Evolutionary conservation across 30 jellyfish, hydroid and myxozoan genomes (phyloP).

Genomic region (Nemopilema nomurai): DNA sequence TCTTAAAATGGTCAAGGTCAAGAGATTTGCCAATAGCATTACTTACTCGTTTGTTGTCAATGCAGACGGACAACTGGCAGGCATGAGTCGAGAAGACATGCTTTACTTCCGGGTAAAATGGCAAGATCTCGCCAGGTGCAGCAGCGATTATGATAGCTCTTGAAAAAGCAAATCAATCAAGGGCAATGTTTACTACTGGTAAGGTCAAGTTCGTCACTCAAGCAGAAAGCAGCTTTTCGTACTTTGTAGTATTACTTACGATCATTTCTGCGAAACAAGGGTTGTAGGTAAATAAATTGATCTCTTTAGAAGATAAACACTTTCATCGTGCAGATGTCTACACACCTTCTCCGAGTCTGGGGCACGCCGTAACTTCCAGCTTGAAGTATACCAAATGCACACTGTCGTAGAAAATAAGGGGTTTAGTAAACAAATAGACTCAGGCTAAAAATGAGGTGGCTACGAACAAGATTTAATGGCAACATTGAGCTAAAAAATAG

Average conservation of each 20-base stretch:
- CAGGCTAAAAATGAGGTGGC: too few species aligned
- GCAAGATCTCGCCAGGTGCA: constrained; percentile 94
- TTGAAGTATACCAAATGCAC: constrained; percentile 91
- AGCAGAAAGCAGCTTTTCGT: too few species aligned
- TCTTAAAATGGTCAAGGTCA: too few species aligned
- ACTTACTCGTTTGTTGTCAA: constrained; percentile 81
- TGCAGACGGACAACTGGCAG: constrained; percentile 73
- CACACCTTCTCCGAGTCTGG: constrained; percentile 92
- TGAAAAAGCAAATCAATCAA: background rate
- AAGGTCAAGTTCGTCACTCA: too few species aligned
- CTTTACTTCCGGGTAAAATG: constrained; percentile 77
- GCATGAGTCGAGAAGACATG: constrained; percentile 86
- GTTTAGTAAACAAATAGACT: too few species aligned
- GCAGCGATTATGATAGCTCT: constrained; percentile 93
- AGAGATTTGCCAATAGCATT: too few species aligned
- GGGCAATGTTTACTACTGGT: too few species aligned
- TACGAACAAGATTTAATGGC: too few species aligned
- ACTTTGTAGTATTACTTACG: too few species aligned
- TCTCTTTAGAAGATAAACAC: background rate
- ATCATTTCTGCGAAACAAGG: too few species aligned
- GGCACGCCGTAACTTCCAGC: constrained; percentile 97
- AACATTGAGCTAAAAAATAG: too few species aligned
- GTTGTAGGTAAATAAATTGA: background rate
- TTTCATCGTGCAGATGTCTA: background rate
- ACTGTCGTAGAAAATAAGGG: constrained; percentile 31